phyloP scores from a whole-genome alignment of 2,797 vertebrate species.

The Scolopax rusticola region DNA sequence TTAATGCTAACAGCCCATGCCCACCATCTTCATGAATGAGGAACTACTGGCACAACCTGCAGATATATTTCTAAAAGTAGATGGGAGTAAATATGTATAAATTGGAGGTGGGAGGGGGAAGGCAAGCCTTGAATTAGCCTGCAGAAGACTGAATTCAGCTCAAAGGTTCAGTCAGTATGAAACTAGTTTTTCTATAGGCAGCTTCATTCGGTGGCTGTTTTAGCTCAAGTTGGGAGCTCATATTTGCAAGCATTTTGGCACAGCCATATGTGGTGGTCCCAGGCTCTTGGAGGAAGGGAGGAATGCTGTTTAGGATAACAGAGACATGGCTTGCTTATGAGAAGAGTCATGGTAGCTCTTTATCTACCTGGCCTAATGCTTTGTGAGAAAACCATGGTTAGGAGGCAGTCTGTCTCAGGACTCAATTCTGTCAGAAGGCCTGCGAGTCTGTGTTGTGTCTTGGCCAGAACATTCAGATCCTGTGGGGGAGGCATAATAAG shows the following conservation, averaged over 20 bases:
- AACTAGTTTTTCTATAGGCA: neutral
- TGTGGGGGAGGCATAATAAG: neutral
- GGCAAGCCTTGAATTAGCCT: neutral
- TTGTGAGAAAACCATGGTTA: neutral
- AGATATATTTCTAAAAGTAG: neutral
- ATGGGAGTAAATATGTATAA: neutral
- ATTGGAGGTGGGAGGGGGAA: fast-evolving
- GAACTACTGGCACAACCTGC: neutral
- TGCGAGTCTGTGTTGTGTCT: neutral
- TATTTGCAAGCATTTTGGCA: neutral
- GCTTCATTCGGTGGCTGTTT: neutral
- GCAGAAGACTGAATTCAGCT: neutral
- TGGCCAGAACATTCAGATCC: neutral
- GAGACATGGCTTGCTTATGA: neutral
- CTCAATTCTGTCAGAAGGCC: neutral
- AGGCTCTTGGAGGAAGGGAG: neutral
- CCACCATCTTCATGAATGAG: neutral
- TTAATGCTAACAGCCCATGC: neutral
- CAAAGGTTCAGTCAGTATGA: neutral
- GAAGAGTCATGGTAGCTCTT: neutral
- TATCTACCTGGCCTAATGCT: neutral
- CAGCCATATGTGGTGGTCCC: neutral
- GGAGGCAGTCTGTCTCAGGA: neutral
- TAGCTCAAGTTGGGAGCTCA: neutral
- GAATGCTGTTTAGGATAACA: neutral